Base-by-base conservation (phyloP, 2,113 vertebrate species). In the Takifugu flavidus region DNA sequence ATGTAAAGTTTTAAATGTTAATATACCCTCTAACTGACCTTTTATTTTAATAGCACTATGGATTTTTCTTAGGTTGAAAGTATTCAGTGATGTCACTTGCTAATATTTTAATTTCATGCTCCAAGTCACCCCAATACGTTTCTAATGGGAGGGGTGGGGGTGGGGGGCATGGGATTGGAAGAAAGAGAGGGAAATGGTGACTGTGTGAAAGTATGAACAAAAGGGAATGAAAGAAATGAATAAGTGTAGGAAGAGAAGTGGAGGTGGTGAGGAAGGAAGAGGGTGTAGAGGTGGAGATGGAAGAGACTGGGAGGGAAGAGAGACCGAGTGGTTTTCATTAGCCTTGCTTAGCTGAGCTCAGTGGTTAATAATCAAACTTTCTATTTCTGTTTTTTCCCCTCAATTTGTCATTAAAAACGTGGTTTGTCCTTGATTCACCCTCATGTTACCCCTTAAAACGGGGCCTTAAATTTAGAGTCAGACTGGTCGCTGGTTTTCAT, bases 31-130 rank as follows among this genome's bases (percentile, higher is more conserved):
- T 26, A 49, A 3, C 7, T 71, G 73, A 79, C 79, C 77, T 79
- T 79, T 82, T 49, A 1, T 27, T 14, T 56, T 5, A 57, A 64
- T 12, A 15, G 12, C 28, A 50, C 64, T 77, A 50, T n/a, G 53
- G 53, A 54, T 59, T 51, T 60, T 73, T 53, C 29, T 29, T 3
- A 65, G 73, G 61, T 67, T 77, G 78, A 59, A 84, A 85, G 87
- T 87, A 89, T 90, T 87, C 78, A 82, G 78, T 89, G 82, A 89
- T 82, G 87, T 84, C 86, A 82, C 75, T 86, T 74, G 80, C 76
- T 86, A 86, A 89, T 90, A 87, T 88, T 90, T 89, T 90, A 88
- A 91, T 91, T 90, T 91, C 89, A 89, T 90, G 90, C 80, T 90
- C 82, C 84, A 88, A 67, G 83, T 84, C 79, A 80, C 80, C 72